These are phyloP conservation scores for Microplitis manilae DNA, from an alignment of 2,888 invertebrate genomes.

Conservation along the genomic window DNA sequence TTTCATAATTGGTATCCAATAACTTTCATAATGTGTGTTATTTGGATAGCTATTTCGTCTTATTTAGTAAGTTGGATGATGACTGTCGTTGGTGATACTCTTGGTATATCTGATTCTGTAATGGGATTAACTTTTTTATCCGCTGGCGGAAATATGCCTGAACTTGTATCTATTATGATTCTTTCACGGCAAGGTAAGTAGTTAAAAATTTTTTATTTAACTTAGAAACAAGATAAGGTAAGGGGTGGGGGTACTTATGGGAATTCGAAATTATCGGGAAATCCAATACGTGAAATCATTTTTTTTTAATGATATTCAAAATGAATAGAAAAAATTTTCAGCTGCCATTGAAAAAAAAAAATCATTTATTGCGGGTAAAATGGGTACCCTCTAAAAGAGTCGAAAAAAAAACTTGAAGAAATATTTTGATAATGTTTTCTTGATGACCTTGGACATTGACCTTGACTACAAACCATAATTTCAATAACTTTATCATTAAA, in stretches of 20 bases:
- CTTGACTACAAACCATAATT: not conserved
- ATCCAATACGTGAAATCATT: no score
- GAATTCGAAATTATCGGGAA: no score
- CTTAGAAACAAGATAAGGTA: not conserved
- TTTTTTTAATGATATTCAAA: no score
- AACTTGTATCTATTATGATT: constrained; percentile 86
- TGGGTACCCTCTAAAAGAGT: no score
- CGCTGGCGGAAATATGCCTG: constrained; percentile 92
- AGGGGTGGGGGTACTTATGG: no score
- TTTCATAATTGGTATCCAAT: constrained; percentile 79
- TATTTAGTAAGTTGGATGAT: constrained; percentile 95
- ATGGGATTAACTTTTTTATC: constrained; percentile 94
- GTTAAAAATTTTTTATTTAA: not conserved
- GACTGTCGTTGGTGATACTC: constrained; percentile 85
- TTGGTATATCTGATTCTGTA: constrained; percentile 87
- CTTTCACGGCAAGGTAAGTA: constrained; percentile 86
- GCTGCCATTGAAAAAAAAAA: no score
- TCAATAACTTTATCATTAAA: not conserved
- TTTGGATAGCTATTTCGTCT: constrained; percentile 89
- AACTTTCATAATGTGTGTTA: constrained; percentile 88
- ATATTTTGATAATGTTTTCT: no score
- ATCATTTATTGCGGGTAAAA: no score
- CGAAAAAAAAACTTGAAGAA: no score
- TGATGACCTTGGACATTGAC: not conserved
- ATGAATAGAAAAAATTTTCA: no score